Percentiles rank a stretch among this genome's conserved stretches.
phyloP scores from a whole-genome alignment of 2,113 vertebrate genomes.

The Eubucco bourcierii region DNA sequence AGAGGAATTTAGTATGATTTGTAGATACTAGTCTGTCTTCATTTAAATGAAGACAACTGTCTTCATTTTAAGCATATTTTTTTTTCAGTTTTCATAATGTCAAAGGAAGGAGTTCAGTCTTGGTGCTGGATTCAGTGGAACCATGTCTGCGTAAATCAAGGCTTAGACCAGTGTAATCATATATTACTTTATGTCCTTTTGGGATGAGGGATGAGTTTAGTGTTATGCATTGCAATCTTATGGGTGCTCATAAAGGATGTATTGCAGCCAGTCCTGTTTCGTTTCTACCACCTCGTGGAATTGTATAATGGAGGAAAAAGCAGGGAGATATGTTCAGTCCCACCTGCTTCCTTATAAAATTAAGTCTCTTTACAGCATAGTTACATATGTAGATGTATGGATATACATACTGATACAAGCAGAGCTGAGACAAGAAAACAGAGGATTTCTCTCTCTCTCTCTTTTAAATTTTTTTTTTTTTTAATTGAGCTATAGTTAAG shows the following conservation, averaged over 20 bases:
- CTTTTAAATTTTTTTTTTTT: background rate
- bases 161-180: background rate
- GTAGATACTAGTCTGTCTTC: background rate
- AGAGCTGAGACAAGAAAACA: background rate
- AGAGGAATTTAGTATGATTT: background rate
- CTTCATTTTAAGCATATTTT: slow-evolving; percentile 12
- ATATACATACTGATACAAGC: background rate
- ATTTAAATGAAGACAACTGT: background rate
- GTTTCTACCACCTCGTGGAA: background rate
- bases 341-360: background rate
- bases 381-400: background rate
- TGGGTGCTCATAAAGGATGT: background rate
- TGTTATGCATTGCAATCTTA: background rate
- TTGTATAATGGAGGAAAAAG: background rate
- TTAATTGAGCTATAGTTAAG: background rate
- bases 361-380: background rate
- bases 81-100: background rate
- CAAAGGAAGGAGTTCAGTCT: background rate
- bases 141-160: background rate
- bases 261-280: background rate
- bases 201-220: background rate
- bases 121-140: background rate
- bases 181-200: background rate
- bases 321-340: background rate
- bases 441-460: too few relatives aligned